Percentiles rank a stretch among this genome's conserved stretches.
phyloP scores from a whole-genome alignment of 2,888 invertebrate genomes.

The Harmothoe impar region DNA sequence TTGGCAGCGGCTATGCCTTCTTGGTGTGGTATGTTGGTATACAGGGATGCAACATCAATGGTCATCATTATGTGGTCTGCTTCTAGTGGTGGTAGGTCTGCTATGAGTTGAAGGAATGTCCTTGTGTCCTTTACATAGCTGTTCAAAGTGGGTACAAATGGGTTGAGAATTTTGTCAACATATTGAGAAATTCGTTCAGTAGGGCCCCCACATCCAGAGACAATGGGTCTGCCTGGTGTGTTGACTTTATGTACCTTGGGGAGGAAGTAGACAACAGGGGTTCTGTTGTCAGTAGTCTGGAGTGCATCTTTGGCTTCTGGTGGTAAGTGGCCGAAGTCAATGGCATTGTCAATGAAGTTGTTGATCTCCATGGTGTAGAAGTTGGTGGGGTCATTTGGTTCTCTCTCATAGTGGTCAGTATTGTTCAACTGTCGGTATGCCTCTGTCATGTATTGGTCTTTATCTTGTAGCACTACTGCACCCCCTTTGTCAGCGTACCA shows the following conservation, averaged over 20 bases:
- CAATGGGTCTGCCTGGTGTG: constrained; percentile 28
- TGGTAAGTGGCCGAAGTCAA: background rate
- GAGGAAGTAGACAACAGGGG: background rate
- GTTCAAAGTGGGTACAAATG: background rate
- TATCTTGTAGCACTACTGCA: background rate
- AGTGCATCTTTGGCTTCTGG: background rate
- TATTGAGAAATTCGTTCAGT: background rate
- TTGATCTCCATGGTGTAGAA: background rate
- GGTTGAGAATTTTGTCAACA: background rate
- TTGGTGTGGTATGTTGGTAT: constrained; percentile 37
- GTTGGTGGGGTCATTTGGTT: background rate
- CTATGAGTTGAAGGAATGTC: background rate
- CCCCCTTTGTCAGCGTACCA: constrained; percentile 38
- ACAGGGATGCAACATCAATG: constrained; percentile 27
- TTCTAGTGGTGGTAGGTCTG: background rate
- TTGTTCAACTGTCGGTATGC: constrained; percentile 20
- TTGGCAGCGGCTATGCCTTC: background rate
- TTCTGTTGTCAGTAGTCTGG: background rate
- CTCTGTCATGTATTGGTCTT: background rate
- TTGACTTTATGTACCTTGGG: constrained; percentile 19
- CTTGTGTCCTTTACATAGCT: constrained; percentile 18
- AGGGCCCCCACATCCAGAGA: background rate
- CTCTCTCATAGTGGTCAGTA: background rate
- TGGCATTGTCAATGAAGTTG: background rate
- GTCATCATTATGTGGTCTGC: background rate